Conservation (phyloP, 2,888 invertebrate genomes). For the Cetonia aurata region DNA sequence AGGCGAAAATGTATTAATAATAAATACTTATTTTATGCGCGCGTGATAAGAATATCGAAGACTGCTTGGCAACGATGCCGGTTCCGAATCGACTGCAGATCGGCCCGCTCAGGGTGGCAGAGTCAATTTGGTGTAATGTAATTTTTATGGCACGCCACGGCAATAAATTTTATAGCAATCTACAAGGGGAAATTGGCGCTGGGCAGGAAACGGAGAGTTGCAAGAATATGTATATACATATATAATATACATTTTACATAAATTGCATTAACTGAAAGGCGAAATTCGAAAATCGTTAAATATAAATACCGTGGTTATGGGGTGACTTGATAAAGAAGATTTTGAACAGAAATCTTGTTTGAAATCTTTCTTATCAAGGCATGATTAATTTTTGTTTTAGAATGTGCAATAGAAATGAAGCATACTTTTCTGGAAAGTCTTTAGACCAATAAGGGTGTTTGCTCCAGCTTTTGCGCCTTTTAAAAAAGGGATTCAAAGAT, state of each 20-base stretch:
- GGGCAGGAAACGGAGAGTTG: neutral
- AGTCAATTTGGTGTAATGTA: conserved; percentile 65
- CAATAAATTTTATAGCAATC: conserved; percentile 64
- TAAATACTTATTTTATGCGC: conserved; percentile 48
- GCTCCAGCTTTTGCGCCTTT: too few relatives aligned
- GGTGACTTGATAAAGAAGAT: too few relatives aligned
- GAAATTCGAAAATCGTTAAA: too few relatives aligned
- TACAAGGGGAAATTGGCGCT: conserved; percentile 60
- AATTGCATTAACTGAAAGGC: neutral
- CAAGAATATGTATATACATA: neutral
- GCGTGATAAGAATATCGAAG: conserved; percentile 52
- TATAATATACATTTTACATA: neutral
- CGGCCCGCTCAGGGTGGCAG: neutral
- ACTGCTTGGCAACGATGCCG: conserved; percentile 5
- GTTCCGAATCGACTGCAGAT: neutral
- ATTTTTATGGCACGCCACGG: conserved; percentile 63
- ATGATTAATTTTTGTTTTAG: too few relatives aligned
- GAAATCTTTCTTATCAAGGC: too few relatives aligned
- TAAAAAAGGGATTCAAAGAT: too few relatives aligned
- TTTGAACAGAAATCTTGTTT: too few relatives aligned
- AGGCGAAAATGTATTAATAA: conserved; percentile 47
- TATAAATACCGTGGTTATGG: neutral
- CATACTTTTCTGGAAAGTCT: too few relatives aligned
- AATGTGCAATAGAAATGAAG: too few relatives aligned
- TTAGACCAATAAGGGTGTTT: too few relatives aligned